Base-by-base conservation (phyloP, 2,888 invertebrate species). In the Eupeodes luniger region DNA sequence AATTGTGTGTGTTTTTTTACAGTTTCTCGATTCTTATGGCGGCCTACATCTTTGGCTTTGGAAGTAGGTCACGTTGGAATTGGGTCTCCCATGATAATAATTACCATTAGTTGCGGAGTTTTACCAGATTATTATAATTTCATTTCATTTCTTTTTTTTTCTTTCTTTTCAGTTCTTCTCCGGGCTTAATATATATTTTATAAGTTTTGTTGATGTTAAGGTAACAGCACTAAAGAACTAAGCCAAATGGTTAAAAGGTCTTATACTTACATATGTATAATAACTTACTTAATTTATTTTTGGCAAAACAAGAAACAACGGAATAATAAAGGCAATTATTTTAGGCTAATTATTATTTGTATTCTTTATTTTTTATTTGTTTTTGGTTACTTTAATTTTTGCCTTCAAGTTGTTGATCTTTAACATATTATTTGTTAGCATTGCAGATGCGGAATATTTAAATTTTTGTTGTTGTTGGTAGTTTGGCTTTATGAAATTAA, bases 21-120 rank as follows among this genome's bases (percentile, higher is more conserved):
- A 88, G 88, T 88, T 88, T 88, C 81, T 81, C 84, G 81, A 88
- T 84, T 85, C 84, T 88, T 88, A 88, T 84, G 85, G 77, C 75
- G 89, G 81, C 89, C 89, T 89, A 89, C 85, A 85, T 89, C 89
- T 85, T 79, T 89, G 84, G 69, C 72, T 76, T 67, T 78, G 78
- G 81, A 89, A 85, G 89, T 89, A 75, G 89, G 89, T 85, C 89
- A 85, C 64, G 76, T 79, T 61, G 89, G 78, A 89, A 89, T 89
- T 85, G 85, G 89, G 89, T 85, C 89, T 89, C 89, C 89, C 89
- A 89, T 89, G 89, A 85, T 89, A 89, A 89, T 89, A 89, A 85
- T 89, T 85, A 85, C 89, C 81, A 89, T 89, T 89, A 85, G 85
- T 89, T 69, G 69, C 47, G 57, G 72, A 57, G 72, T 74, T 74